Base-by-base conservation (phyloP, 1,140 invertebrate species). In the Pogonognathellus flavescens region DNA sequence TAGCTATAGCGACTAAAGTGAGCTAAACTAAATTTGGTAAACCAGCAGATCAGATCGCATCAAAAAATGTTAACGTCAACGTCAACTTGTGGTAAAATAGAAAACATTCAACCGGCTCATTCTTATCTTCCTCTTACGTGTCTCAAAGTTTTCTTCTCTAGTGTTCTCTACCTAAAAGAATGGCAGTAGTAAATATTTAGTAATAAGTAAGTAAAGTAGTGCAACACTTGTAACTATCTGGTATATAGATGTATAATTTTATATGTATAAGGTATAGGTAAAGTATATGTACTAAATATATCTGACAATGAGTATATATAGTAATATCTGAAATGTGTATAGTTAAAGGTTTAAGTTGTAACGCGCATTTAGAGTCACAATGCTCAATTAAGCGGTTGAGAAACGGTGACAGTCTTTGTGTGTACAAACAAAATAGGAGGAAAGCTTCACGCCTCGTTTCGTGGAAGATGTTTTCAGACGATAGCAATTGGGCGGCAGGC, bases 311-410 rank as follows among this genome's bases (percentile, higher is more conserved):
- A n/a, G n/a, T n/a, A n/a, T n/a, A n/a, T n/a, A n/a, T n/a, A n/a
- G n/a, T n/a, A n/a, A n/a, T n/a, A n/a, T n/a, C n/a, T n/a, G n/a
- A n/a, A n/a, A n/a, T n/a, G n/a, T n/a, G n/a, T n/a, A n/a, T n/a
- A n/a, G n/a, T n/a, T 76, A 76, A 31, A 16, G 70, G 25, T 49
- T 76, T 76, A 76, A 76, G 41, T 76, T 76, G n/a, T 41, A 76
- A 76, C 41, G 13, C 14, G n/a, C 25, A 31, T 50, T 76, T 49
- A 16, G 41, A 50, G 31, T 49, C 41, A 76, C 70, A 76, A 25
- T 76, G 70, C 70, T 49, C 70, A 76, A 49, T 76, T 76, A 76
- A 76, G 70, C 20, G 62, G 62, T 66, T 66, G 62, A 66, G 62
- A 66, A 66, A 66, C 62, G 62, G 62, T 76, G 70, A 76, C 70